Evolutionary conservation across 2,113 vertebrate species (phyloP).

Genomic region (Macaca mulatta): DNA sequence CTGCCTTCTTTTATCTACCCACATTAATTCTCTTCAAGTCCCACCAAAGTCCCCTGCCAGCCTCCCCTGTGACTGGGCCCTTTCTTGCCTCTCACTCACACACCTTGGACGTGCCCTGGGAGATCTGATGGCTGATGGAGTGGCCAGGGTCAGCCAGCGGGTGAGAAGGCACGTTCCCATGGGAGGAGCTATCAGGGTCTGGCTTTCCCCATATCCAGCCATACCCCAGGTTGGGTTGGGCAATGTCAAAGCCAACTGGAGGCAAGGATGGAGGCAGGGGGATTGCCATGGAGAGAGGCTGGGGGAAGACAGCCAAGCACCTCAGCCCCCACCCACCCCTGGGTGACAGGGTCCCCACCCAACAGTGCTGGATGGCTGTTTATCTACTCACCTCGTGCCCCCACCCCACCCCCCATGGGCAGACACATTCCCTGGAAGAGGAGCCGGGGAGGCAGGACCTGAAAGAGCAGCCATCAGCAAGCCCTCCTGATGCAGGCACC

Average conservation of each 20-base stretch:
- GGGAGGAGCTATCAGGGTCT: background rate
- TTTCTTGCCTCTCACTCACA: background rate
- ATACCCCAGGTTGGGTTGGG: background rate
- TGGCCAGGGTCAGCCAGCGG: background rate
- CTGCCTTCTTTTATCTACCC: background rate
- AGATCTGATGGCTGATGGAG: background rate
- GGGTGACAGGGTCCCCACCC: background rate
- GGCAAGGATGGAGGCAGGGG: background rate
- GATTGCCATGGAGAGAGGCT: background rate
- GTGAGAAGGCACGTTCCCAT: background rate
- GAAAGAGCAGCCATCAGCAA: rapidly evolving
- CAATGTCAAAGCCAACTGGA: background rate
- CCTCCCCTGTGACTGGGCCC: background rate
- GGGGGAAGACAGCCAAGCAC: background rate
- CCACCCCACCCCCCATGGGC: background rate
- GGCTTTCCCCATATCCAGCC: background rate
- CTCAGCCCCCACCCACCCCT: background rate
- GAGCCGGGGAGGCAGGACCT: rapidly evolving
- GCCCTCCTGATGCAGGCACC: background rate
- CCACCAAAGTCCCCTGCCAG: background rate
- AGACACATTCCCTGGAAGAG: background rate
- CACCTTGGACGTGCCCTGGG: background rate
- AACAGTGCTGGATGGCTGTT: background rate
- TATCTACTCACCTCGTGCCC: background rate
- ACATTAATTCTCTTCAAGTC: background rate